Conservation (phyloP, 2,113 vertebrate genomes). For the Speoplatyrhinus poulsoni region DNA sequence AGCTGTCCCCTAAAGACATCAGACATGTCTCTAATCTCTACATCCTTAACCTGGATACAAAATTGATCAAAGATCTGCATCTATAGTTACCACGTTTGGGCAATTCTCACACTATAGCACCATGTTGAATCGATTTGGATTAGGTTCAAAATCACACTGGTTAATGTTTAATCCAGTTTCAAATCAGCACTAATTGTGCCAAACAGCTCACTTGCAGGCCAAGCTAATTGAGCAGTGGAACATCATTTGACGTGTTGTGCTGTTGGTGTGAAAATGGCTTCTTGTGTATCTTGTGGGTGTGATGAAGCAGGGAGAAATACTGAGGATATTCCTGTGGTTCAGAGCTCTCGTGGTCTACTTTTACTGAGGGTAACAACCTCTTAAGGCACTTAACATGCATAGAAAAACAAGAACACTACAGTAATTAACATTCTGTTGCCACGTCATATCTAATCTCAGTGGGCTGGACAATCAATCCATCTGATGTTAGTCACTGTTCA, state of each 20-base stretch:
- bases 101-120: neutral
- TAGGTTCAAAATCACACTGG: neutral
- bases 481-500: too few species aligned
- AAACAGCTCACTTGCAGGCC: neutral
- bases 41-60: neutral
- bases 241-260: neutral
- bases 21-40: neutral
- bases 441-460: too few species aligned
- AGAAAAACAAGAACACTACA: too few species aligned
- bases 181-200: neutral
- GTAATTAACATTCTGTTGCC: too few species aligned
- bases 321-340: constrained; percentile 21
- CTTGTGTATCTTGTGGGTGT: neutral
- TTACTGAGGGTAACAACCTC: neutral
- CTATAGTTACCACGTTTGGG: neutral
- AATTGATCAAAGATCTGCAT: neutral
- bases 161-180: neutral
- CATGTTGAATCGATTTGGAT: neutral
- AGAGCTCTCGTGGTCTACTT: neutral
- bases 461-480: too few species aligned
- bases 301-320: neutral
- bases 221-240: constrained; percentile 20
- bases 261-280: constrained; percentile 9
- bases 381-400: neutral
- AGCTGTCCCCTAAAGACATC: neutral